Base-by-base conservation (phyloP, 1,140 invertebrate species). In the Lordiphosa clarofinis region DNA sequence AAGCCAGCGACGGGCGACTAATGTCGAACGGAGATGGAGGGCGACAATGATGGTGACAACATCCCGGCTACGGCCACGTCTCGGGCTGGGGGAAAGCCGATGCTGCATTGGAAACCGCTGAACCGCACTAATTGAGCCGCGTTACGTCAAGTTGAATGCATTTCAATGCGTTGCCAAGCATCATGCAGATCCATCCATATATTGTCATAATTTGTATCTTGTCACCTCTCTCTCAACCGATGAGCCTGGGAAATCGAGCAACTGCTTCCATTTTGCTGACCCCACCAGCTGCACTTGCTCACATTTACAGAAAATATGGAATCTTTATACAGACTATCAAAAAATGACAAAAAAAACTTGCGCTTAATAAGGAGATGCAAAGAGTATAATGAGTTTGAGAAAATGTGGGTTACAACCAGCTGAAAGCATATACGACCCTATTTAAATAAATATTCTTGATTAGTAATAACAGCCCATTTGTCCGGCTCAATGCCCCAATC, bases 81-180 rank as follows among this genome's bases (percentile, higher is more conserved):
- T 24, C 21, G 5, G 21, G 38, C 59, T 50, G 48, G 37, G 52
- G 39, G 35, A 35, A n/a, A n/a, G 28, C 36, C 55, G 56, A 73
- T 60, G 65, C 71, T 73, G 82, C 84, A 87, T 87, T 87, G 73
- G 67, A 49, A 81, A 19, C 52, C 43, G 71, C 67, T 84, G 84
- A 87, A 87, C 84, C 78, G 73, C 63, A 86, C 71, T 87, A 87
- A 87, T 87, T 87, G 84, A 87, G 86, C 78, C 84, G 78, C 73
- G 84, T 87, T 87, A 87, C 72, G 72, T 87, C 57, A 50, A 87
- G 61, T 79, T 82, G 84, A 87, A 73, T 79, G 78, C 86, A 65
- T 86, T 76, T 87, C 47, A 87, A 87, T 87, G 78, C 62, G 67
- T 86, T 76, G 75, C 66, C 73, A 58, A 59, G 79, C 79, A 65